Evolutionary conservation across 2,888 invertebrate species (phyloP), one percentile per base, ranked within the genome.

Genomic region (Lapara coniferarum): DNA sequence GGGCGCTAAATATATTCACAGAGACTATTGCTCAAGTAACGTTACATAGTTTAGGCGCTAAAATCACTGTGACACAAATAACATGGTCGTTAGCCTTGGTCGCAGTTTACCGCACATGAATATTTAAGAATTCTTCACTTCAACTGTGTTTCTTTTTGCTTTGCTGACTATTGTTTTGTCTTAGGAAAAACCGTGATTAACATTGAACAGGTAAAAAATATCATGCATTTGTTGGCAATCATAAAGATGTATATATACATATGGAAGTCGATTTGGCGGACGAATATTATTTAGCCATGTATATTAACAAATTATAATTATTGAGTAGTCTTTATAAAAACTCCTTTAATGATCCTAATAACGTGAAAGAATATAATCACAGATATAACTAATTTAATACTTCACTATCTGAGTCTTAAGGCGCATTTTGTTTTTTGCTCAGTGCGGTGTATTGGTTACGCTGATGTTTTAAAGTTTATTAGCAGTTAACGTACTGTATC

Each of bases 61-160:
- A 82, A 82, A 83, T 81, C 80, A 76, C 76, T 78, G 73, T 79
- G 78, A 75, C 79, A 77, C 74, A 74, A 71, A 77, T 82, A 82
- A 83, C 81, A 80, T 79, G 77, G 80, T 75, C 76, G 79, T 74
- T 80, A 85, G 80, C 85, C 84, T 84, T 86, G 85, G 80, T 77
- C 75, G 74, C 75, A 81, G 75, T 85, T 83, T 85, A 79, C 80
- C 82, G 85, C 84, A 82, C 78, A 85, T 87, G 82, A 86, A 86
- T 87, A 87, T 85, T 75, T 77, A 79, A 83, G 77, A 82, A 82
- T 78, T 77, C 73, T 77, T 74, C 73, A 71, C 75, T 76, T 78
- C 44, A 52, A 63, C 53, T 69, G 57, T 25, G 44, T 52, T 55
- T 69, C 59, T 37, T 59, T 30, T 74, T 79, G 82, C 81, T 82